A percentile compares a stretch with the other conserved stretches of the same genome.
These are phyloP conservation scores for Dascyllus trimaculatus DNA, from an alignment of 2,113 vertebrate genomes.

Conservation along the genomic window DNA sequence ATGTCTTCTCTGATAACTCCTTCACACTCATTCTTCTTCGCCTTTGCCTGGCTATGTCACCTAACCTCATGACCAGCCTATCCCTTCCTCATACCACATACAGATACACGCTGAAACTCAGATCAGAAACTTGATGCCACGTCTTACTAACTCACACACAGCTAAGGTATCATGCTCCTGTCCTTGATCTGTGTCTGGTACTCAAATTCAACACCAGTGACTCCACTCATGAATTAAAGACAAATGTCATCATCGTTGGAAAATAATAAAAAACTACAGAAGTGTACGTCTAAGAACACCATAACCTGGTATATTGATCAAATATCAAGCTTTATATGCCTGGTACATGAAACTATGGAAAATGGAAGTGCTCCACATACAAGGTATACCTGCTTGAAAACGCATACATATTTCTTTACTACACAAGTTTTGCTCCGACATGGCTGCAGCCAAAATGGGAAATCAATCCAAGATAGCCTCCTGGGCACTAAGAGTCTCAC, in stretches of 20 bases:
- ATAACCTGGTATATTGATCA: not conserved
- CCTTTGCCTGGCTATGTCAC: conserved; percentile 9
- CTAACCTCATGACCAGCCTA: conserved; percentile 35
- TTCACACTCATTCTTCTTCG: conserved; percentile 60
- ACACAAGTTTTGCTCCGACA: not conserved
- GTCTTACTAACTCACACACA: conserved; percentile 6
- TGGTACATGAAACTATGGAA: no score
- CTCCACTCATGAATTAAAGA: conserved; percentile 57
- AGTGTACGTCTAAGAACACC: not conserved
- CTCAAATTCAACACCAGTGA: conserved; percentile 64
- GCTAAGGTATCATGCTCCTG: conserved; percentile 39
- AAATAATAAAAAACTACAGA: not conserved
- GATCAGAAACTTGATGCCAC: conserved; percentile 70
- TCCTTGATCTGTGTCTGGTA: conserved; percentile 37
- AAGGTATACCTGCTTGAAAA: not conserved
- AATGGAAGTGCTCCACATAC: not conserved
- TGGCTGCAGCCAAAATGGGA: conserved; percentile 1
- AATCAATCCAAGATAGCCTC: conserved; percentile 31
- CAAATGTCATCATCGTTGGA: not conserved
- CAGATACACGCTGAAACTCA: conserved; percentile 27
- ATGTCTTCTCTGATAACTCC: conserved; percentile 52
- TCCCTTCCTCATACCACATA: conserved; percentile 17
- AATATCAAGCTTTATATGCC: not conserved
- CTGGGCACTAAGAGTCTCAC: conserved; percentile 12
- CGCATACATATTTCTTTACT: not conserved